Conservation (phyloP, 2,888 invertebrate genomes). For the Euplexia lucipara region DNA sequence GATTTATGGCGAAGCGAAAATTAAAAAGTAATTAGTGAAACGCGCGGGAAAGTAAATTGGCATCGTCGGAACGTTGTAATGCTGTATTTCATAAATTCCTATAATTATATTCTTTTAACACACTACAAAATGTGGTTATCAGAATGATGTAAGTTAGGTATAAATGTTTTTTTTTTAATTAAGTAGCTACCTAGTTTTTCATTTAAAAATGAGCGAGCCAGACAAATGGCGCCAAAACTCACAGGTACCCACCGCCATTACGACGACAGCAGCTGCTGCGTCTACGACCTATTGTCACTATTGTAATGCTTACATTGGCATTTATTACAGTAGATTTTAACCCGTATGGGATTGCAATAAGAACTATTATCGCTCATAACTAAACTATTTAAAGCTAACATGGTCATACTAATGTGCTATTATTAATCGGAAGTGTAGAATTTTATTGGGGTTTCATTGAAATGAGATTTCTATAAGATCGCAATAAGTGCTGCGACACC, state of each 20-base stretch:
- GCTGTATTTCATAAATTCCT: too few relatives aligned
- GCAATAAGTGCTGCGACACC: conserved; percentile 47
- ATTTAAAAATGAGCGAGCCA: conserved; percentile 18
- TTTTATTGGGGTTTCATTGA: conserved; percentile 75
- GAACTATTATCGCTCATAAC: conserved; percentile 50
- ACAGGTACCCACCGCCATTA: conserved; percentile 63
- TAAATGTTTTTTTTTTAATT: too few relatives aligned
- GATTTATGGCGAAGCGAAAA: conserved; percentile 30
- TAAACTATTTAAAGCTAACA: conserved; percentile 58
- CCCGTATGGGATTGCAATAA: conserved; percentile 52
- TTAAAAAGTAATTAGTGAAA: conserved; percentile 9
- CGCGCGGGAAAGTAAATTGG: conserved; percentile 17
- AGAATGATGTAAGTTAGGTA: neutral
- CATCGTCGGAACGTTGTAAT: neutral
- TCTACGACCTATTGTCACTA: conserved; percentile 73
- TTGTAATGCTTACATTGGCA: conserved; percentile 64
- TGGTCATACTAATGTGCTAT: conserved; percentile 66
- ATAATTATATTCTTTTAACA: neutral
- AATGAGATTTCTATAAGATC: conserved; percentile 61
- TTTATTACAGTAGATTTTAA: conserved; percentile 61
- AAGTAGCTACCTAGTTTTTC: too few relatives aligned
- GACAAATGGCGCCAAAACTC: conserved; percentile 64
- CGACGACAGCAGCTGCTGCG: conserved; percentile 80
- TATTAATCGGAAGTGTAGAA: conserved; percentile 77
- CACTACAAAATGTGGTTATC: neutral